Conservation (phyloP, 2,113 vertebrate genomes). For the Grus americana region DNA sequence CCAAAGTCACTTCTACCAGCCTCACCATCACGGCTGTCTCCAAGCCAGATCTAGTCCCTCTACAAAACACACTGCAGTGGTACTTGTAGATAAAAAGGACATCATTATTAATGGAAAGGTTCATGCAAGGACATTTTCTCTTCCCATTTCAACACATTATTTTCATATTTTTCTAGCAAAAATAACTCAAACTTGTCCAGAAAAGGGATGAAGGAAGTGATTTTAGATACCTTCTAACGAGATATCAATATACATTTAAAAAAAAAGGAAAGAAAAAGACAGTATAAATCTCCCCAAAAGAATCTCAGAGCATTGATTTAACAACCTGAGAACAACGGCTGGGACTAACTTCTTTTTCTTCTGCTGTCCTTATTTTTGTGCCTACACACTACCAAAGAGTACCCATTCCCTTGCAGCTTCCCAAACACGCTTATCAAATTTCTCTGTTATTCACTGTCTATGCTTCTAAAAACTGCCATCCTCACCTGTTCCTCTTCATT, state of each 20-base stretch:
- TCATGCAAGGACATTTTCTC: background rate
- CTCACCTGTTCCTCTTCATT: background rate
- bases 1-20: background rate
- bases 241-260: background rate
- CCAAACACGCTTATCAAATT: too few species aligned
- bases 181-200: background rate
- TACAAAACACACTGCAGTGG: background rate
- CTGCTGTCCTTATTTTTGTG: background rate
- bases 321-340: background rate
- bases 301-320: background rate
- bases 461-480: background rate
- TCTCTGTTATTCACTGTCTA: background rate
- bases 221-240: background rate
- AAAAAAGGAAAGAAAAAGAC: background rate
- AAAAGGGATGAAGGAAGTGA: background rate
- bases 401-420: background rate
- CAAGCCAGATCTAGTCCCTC: too few species aligned
- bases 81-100: background rate
- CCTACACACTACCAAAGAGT: background rate
- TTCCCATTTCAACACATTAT: background rate
- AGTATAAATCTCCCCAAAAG: background rate
- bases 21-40: background rate
- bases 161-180: background rate
- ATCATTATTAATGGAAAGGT: background rate
- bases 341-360: background rate